These are phyloP conservation scores for Microtus pennsylvanicus DNA, from an alignment of 2,113 vertebrate species.

Conservation along the genomic window DNA sequence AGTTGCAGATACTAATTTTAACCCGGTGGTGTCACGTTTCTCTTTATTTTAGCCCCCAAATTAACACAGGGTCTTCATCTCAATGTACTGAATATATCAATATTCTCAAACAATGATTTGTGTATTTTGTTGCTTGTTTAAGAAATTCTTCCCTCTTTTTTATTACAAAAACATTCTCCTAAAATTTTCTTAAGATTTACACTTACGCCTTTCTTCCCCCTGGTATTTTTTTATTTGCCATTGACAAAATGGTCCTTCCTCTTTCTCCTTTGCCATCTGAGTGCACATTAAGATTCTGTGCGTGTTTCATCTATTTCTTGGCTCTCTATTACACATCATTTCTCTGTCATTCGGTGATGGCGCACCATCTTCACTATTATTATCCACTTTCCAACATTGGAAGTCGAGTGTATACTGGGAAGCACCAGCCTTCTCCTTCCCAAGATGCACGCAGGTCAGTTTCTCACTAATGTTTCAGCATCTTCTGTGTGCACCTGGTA, in stretches of 20 bases:
- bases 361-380: not conserved
- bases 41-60: conserved; percentile 17
- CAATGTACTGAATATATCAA: not conserved
- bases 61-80: conserved; percentile 19
- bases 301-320: not conserved
- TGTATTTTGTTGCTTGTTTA: conserved; percentile 10
- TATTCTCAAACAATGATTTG: not conserved
- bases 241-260: not conserved
- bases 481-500: not conserved
- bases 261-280: not conserved
- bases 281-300: not conserved
- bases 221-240: not conserved
- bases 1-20: not conserved
- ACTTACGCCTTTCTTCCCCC: not conserved
- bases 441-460: not conserved
- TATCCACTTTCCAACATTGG: not conserved
- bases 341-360: not conserved
- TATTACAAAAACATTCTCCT: not conserved
- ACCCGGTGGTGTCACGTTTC: not conserved
- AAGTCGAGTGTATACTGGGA: not conserved
- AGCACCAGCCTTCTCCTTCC: not conserved
- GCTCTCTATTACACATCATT: not conserved
- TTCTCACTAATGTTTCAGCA: not conserved
- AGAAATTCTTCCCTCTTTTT: not conserved
- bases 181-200: conserved; percentile 10